Conservation (phyloP, 1,140 invertebrate species). For the Dendrolimus kikuchii region DNA sequence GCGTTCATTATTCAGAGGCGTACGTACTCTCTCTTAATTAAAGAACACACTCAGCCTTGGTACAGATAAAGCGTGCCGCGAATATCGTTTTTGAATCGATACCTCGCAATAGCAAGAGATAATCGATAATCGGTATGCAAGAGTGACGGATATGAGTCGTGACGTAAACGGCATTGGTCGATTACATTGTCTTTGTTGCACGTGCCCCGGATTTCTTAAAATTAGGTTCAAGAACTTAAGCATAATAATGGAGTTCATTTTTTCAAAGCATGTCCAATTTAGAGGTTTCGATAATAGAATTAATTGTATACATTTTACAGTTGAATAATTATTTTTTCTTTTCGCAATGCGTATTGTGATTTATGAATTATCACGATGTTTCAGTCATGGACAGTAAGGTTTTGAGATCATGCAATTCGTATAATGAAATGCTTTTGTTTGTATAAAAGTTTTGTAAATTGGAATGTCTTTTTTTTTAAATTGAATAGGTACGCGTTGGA, state of each 20-base stretch:
- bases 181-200: conserved; percentile 40
- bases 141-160: conserved; percentile 44
- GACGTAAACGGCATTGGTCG: conserved; percentile 44
- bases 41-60: conserved; percentile 29
- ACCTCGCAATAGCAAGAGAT: conserved; percentile 32
- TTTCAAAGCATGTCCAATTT: conserved; percentile 16
- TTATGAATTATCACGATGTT: conserved; percentile 5
- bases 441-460: too few species aligned
- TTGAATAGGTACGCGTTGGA: too few species aligned
- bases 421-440: too few species aligned
- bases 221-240: conserved; percentile 42
- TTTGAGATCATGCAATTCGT: too few species aligned
- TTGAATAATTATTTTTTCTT: background rate
- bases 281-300: conserved; percentile 5
- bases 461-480: too few species aligned
- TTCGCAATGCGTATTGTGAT: conserved; percentile 2
- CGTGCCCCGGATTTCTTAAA: conserved; percentile 48
- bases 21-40: conserved; percentile 11
- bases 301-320: too few species aligned
- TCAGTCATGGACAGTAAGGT: too few species aligned
- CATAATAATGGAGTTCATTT: conserved; percentile 12
- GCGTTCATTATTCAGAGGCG: conserved; percentile 13
- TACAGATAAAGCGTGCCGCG: conserved; percentile 14
- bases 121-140: conserved; percentile 38
- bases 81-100: conserved; percentile 27